Percentiles rank a stretch among this genome's conserved stretches.
These are phyloP conservation scores for Smutsia temminckii DNA, from an alignment of 2,797 vertebrate genomes.

Conservation along the genomic window DNA sequence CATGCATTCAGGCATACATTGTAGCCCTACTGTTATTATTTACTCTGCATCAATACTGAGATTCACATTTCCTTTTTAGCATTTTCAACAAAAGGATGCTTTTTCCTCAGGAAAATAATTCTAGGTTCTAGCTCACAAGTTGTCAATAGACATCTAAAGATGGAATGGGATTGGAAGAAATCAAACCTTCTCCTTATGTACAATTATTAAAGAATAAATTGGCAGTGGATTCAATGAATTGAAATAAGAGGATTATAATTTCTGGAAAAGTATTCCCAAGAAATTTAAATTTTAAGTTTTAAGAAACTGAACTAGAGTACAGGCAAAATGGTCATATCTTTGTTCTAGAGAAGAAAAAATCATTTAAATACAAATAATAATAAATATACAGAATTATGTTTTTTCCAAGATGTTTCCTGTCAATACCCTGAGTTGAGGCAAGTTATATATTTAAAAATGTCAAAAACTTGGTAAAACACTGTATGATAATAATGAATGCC, in stretches of 20 bases:
- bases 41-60: neutral
- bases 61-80: neutral
- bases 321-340: neutral
- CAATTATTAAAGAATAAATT: conserved; percentile 4
- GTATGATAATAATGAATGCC: neutral
- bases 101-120: conserved; percentile 20
- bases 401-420: neutral
- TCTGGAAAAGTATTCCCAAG: conserved; percentile 37
- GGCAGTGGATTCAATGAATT: neutral
- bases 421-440: neutral
- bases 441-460: neutral
- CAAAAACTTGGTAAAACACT: neutral
- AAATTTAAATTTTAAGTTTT: conserved; percentile 1
- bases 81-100: conserved; percentile 1
- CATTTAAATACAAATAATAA: conserved; percentile 40
- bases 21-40: neutral
- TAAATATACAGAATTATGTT: neutral
- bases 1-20: neutral
- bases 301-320: neutral
- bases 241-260: conserved; percentile 46
- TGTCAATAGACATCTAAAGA: conserved; percentile 22
- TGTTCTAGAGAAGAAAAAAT: conserved; percentile 10
- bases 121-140: neutral
- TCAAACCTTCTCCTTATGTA: neutral
- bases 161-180: neutral